Conservation (phyloP, 2,888 invertebrate genomes). For the Malacosoma neustria region DNA sequence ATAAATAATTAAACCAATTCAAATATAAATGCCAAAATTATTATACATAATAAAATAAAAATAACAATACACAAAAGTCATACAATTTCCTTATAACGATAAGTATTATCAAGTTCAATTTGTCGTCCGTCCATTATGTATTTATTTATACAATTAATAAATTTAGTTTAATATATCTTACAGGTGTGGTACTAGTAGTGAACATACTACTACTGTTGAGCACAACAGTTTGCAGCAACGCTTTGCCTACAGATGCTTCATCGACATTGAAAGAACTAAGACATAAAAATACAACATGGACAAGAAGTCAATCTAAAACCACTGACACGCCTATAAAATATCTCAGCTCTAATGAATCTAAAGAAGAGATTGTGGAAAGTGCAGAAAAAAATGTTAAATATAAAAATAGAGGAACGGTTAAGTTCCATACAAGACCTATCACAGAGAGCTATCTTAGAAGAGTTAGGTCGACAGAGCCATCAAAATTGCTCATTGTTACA, state of each 20-base stretch:
- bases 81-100: no score
- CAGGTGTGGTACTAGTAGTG: slow-evolving; percentile 67
- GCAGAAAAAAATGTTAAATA: slow-evolving; percentile 65
- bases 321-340: slow-evolving; percentile 57
- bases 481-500: slow-evolving; percentile 48
- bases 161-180: no score
- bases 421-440: slow-evolving; percentile 35
- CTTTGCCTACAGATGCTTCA: slow-evolving; percentile 36
- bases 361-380: slow-evolving; percentile 55
- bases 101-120: no score
- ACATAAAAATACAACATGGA: slow-evolving; percentile 33
- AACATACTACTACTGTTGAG: slow-evolving; percentile 60
- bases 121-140: no score
- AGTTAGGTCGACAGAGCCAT: slow-evolving; percentile 31
- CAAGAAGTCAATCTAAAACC: slow-evolving; percentile 32
- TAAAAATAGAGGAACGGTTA: slow-evolving; percentile 59
- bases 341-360: slow-evolving; percentile 52
- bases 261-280: slow-evolving; percentile 33
- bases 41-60: no score
- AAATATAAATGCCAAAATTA: no score
- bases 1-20: no score
- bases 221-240: slow-evolving; percentile 43
- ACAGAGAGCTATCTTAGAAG: slow-evolving; percentile 36
- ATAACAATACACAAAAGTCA: no score
- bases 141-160: no score